Evolutionary conservation across 1,140 invertebrate species (phyloP).

Genomic region (Penaeus chinensis): DNA sequence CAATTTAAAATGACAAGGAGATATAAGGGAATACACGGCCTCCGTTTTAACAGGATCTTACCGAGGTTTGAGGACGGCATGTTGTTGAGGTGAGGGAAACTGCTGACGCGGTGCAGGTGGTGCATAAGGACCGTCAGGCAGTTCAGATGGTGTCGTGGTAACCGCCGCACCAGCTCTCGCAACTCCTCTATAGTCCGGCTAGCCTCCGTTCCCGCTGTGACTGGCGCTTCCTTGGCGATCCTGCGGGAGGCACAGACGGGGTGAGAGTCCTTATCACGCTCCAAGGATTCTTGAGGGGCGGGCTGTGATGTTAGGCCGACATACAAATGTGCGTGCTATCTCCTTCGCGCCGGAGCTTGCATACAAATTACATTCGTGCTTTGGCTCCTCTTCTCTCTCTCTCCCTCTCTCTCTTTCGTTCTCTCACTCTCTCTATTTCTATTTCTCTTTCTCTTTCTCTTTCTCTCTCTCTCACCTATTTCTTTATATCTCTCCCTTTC

Average conservation of each 20-base stretch:
- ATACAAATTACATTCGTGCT: too few relatives aligned
- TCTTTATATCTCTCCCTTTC: neutral
- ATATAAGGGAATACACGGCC: neutral
- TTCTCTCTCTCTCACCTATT: too few relatives aligned
- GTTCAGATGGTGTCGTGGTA: constrained; percentile 70
- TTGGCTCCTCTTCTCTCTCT: neutral
- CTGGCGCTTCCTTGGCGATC: constrained; percentile 67
- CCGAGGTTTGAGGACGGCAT: constrained; percentile 74
- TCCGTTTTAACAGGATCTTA: neutral
- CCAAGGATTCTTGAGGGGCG: too few relatives aligned
- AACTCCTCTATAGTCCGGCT: constrained; percentile 66
- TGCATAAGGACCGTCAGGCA: constrained; percentile 72
- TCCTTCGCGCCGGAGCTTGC: too few relatives aligned
- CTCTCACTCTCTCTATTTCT: too few relatives aligned
- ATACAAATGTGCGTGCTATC: too few relatives aligned
- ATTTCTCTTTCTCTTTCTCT: too few relatives aligned
- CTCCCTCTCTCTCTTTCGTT: neutral
- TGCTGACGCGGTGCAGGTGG: constrained; percentile 70
- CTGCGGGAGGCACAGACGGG: constrained; percentile 43
- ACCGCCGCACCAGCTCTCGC: constrained; percentile 67
- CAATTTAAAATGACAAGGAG: too few relatives aligned
- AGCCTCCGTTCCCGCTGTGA: constrained; percentile 48
- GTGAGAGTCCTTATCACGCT: too few relatives aligned
- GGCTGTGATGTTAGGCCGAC: too few relatives aligned
- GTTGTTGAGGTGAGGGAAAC: constrained; percentile 70